Percentiles rank a stretch among this genome's conserved stretches.
Conservation (phyloP, 2,888 invertebrate species). For the Steromphala cineraria region DNA sequence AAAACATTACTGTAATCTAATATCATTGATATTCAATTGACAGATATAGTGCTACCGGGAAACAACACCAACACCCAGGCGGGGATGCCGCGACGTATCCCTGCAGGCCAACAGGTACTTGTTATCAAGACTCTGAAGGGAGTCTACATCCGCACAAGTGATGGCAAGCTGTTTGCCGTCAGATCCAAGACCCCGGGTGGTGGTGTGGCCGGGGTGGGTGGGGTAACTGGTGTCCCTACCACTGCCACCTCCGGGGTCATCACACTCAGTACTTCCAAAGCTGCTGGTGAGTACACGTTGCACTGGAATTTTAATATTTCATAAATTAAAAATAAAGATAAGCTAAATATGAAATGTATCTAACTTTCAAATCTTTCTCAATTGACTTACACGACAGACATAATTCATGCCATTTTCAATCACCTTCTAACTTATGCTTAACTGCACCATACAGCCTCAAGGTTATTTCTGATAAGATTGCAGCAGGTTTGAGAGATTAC, state of each 20-base stretch:
- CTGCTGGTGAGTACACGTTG: neutral
- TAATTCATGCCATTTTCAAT: no score
- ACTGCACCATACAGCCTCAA: no score
- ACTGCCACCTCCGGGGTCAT: slow-evolving; percentile 31
- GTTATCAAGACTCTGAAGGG: slow-evolving; percentile 96
- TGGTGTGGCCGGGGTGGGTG: slow-evolving; percentile 30
- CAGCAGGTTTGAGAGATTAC: no score
- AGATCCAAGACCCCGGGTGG: slow-evolving; percentile 55
- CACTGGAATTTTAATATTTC: no score
- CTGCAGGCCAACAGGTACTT: slow-evolving; percentile 95
- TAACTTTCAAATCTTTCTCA: no score
- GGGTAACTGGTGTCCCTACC: slow-evolving; percentile 30
- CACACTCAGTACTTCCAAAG: neutral
- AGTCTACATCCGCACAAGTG: slow-evolving; percentile 95
- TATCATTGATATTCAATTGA: slow-evolving; percentile 17
- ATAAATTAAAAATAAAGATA: no score
- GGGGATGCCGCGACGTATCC: slow-evolving; percentile 85
- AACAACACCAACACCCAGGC: slow-evolving; percentile 93
- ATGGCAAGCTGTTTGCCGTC: slow-evolving; percentile 95
- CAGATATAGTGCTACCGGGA: slow-evolving; percentile 78
- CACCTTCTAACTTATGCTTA: no score
- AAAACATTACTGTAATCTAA: no score
- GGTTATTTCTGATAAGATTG: no score
- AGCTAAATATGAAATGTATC: no score
- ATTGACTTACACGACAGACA: no score